phyloP scores from a whole-genome alignment of 2,797 vertebrate species.

The Falco cherrug region DNA sequence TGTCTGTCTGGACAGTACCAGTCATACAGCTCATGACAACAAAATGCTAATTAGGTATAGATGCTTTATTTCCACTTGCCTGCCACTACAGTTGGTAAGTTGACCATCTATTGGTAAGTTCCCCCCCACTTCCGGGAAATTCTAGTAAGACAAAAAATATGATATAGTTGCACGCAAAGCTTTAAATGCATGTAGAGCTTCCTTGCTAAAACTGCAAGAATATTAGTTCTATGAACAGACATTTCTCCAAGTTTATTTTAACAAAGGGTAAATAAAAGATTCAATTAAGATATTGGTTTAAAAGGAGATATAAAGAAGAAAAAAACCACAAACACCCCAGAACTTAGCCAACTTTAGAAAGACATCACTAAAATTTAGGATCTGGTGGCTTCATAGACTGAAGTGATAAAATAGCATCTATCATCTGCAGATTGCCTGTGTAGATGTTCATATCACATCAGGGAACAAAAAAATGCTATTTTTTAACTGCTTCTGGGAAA shows the following conservation, averaged over 20 bases:
- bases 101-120: not conserved
- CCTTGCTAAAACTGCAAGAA: not conserved
- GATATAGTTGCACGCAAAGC: accelerated
- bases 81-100: not conserved
- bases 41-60: not conserved
- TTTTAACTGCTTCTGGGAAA: not conserved
- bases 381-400: not conserved
- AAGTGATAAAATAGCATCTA: not conserved
- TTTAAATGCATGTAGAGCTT: not conserved
- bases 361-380: not conserved
- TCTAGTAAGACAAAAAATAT: not conserved
- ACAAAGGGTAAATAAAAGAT: not conserved
- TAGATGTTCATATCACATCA: not conserved
- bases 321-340: not conserved
- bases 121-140: not conserved
- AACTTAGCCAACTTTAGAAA: not conserved
- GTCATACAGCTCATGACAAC: not conserved
- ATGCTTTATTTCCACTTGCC: not conserved
- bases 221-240: not conserved
- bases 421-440: not conserved
- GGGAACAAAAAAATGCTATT: not conserved
- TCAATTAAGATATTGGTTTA: not conserved
- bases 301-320: not conserved
- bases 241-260: not conserved
- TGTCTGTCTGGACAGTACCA: not conserved